Base-by-base conservation (phyloP, 2,113 vertebrate genomes). In the Ceratotherium simum region DNA sequence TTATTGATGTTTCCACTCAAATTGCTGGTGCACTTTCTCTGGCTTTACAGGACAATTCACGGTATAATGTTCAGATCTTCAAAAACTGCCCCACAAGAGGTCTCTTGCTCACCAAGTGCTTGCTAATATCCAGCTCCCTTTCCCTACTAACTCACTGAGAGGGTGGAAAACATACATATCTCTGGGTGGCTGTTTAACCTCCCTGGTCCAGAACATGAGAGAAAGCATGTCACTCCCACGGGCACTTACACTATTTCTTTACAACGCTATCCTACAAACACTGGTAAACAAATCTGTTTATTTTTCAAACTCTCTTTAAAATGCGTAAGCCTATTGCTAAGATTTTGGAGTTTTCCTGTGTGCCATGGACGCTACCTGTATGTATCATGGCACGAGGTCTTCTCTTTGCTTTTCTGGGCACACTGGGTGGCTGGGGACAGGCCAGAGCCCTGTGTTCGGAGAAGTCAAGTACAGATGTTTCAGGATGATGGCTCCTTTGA, bases 101-200 rank as follows among this genome's bases (percentile, higher is more conserved):
- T 67, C 31, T 82, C 67, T 33, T 67, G 14, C 72, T 69, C 48
- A 62, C 54, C 8, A 11, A 29, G 42, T 20, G 21, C 12, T 93
- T 60, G 8, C 46, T 67, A 27, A n/a, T 10, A 46, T 10, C 6
- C 46, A 58, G 69, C 69, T 88, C 23, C 5, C 72, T 64, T 82
- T 85, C 42, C 16, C 48, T n/a, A 65, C 1, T 62, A 31, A 36
- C 21, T 79, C 48, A 58, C 23, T 87, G 17, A 58, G 70, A 97
- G 76, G 16, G 76, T 75, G 6, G 96, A 93, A 95, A 95, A 8
- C 54, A 84, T 12, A 20, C 1, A 83, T 65, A 20, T 89, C 56
- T 96, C 39, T 78, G 69, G 42, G 46, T n/a, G 70, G 39, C 84
- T 96, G 56, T 83, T 97, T 96, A 94, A 90, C 36, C 29, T 73